Evolutionary conservation across 2,888 invertebrate genomes (phyloP).

Genomic region (Podabrus alpinus): DNA sequence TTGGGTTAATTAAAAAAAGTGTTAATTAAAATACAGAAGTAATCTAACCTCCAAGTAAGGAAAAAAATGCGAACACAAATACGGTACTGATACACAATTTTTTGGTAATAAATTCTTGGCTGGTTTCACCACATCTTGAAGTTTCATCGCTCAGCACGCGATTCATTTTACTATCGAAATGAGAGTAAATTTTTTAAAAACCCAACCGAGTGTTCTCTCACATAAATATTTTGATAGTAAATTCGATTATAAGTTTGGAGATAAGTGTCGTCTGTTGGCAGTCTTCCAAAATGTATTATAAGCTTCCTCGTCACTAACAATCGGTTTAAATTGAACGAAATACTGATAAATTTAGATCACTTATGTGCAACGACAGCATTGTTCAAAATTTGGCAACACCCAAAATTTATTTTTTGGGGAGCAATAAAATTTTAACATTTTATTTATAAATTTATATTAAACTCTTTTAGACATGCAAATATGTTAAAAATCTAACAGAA

Average conservation of each 20-base stretch:
- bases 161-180: slow-evolving; percentile 48
- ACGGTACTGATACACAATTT: slow-evolving; percentile 57
- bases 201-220: not conserved
- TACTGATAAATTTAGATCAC: not conserved
- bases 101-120: slow-evolving; percentile 56
- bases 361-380: not conserved
- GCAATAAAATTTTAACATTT: not conserved
- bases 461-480: not conserved
- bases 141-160: slow-evolving; percentile 57
- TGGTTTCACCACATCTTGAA: slow-evolving; percentile 45
- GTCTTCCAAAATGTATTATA: not conserved
- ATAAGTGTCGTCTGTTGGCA: not conserved
- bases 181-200: not conserved
- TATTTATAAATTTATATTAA: not conserved
- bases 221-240: slow-evolving; percentile 2
- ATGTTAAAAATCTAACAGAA: not conserved
- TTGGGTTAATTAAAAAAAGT: too few species aligned
- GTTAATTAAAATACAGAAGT: not conserved
- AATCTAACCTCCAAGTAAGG: slow-evolving; percentile 53
- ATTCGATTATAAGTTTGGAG: not conserved
- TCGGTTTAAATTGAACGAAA: not conserved
- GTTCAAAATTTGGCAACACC: not conserved
- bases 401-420: not conserved
- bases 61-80: slow-evolving; percentile 56
- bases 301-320: not conserved